Evolutionary conservation across 2,797 vertebrate species (phyloP).

Genomic region (Paguma larvata): DNA sequence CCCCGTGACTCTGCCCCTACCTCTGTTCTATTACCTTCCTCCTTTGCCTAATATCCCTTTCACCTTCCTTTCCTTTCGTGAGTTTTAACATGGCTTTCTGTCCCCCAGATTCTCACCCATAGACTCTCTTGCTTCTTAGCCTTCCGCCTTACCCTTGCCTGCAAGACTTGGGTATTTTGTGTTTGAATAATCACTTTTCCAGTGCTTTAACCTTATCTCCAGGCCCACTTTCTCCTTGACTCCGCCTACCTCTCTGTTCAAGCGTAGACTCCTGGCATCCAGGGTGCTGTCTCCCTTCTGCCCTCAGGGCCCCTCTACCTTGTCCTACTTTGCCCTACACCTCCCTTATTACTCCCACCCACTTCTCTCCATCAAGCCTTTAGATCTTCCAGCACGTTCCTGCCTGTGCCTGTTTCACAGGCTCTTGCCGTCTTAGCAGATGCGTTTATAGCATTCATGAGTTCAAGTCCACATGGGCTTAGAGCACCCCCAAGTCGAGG

Average conservation of each 20-base stretch:
- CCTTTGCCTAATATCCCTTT: background rate
- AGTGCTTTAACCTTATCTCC: background rate
- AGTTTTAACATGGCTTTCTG: background rate
- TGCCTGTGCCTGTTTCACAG: slow-evolving; percentile 72
- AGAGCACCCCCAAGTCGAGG: background rate
- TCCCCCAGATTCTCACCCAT: background rate
- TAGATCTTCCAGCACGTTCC: slow-evolving; percentile 56
- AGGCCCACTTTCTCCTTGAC: background rate
- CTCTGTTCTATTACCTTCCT: background rate
- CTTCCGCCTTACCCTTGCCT: background rate
- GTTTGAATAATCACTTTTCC: background rate
- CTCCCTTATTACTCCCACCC: slow-evolving; percentile 28
- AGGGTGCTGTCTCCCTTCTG: background rate
- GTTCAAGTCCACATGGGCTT: background rate
- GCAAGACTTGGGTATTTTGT: background rate
- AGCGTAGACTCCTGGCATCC: background rate
- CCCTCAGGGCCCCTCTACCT: slow-evolving; percentile 45
- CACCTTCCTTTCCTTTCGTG: background rate
- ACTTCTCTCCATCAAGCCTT: slow-evolving; percentile 26
- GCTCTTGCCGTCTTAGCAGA: slow-evolving; percentile 8
- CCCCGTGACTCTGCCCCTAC: background rate
- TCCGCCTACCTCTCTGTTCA: background rate
- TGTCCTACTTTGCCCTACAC: background rate
- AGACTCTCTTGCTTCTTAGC: background rate
- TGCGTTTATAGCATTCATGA: background rate